Conservation (phyloP, 53 echinoderm and acorn worm species). For the Zoroaster sp. region DNA sequence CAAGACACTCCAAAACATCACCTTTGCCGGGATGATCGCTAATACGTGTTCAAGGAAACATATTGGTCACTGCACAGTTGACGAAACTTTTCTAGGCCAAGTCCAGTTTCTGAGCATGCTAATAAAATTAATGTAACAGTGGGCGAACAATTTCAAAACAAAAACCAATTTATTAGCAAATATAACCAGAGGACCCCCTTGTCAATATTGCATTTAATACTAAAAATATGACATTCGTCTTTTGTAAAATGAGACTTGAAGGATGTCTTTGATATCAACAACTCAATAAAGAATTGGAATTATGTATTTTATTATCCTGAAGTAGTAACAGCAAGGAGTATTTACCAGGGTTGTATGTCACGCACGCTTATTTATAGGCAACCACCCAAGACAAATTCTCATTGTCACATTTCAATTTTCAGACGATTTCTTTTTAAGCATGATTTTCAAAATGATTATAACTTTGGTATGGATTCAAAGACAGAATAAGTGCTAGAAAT, state of each 20-base stretch:
- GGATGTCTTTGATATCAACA: not conserved
- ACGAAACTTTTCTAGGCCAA: not conserved
- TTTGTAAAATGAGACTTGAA: not conserved
- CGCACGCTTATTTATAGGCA: no score
- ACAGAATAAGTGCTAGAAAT: no score
- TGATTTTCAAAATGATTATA: no score
- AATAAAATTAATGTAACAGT: not conserved
- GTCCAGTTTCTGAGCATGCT: not conserved
- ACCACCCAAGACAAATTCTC: no score
- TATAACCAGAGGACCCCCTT: not conserved
- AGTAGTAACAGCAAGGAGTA: no score
- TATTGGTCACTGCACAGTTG: no score
- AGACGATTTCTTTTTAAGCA: no score
- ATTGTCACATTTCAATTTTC: no score
- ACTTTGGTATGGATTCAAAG: no score
- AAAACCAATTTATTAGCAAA: not conserved
- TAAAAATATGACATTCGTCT: not conserved
- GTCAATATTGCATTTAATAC: not conserved
- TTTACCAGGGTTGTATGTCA: no score
- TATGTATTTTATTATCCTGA: not conserved
- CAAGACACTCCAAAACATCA: not conserved
- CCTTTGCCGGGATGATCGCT: not conserved
- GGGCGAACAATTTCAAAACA: not conserved
- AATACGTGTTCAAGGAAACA: not conserved
- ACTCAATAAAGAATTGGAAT: not conserved